These are phyloP conservation scores for Saccostrea echinata DNA, from an alignment of 1,140 invertebrate genomes.

Conservation along the genomic window DNA sequence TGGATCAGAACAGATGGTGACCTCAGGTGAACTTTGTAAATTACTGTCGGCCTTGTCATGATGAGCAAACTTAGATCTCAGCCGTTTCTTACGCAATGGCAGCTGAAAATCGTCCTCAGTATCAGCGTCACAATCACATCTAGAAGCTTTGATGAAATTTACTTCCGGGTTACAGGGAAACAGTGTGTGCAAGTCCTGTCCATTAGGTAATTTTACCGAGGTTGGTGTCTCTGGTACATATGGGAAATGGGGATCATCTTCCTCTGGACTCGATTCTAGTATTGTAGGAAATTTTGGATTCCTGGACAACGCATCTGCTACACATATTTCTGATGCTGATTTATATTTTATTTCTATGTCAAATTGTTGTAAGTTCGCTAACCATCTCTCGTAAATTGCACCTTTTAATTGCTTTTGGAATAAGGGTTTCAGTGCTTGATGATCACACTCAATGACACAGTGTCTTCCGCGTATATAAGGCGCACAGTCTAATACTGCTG, in stretches of 20 bases:
- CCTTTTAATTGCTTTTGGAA: slow-evolving; percentile 51
- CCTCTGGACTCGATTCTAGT: too few species aligned
- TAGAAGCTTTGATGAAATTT: background rate
- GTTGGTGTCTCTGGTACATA: slow-evolving; percentile 48
- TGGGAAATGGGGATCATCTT: slow-evolving; percentile 52
- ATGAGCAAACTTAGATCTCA: too few species aligned
- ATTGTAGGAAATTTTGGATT: background rate
- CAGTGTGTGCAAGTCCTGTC: too few species aligned
- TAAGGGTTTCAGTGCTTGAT: slow-evolving; percentile 54
- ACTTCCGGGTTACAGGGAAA: too few species aligned
- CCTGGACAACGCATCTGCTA: slow-evolving; percentile 52
- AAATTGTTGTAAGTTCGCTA: slow-evolving; percentile 55
- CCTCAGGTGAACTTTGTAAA: too few species aligned
- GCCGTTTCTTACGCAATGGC: background rate
- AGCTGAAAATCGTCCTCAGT: background rate
- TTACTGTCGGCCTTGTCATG: background rate
- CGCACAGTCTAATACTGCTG: too few species aligned
- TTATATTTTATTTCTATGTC: slow-evolving; percentile 56
- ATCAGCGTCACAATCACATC: slow-evolving; percentile 27
- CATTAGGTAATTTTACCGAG: too few species aligned
- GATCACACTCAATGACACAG: slow-evolving; percentile 51
- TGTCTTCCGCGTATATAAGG: too few species aligned
- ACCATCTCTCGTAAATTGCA: slow-evolving; percentile 58
- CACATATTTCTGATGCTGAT: slow-evolving; percentile 46
- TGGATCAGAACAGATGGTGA: too few species aligned